phyloP scores from a whole-genome alignment of 2,797 vertebrate genomes.

The Coreius guichenoti region DNA sequence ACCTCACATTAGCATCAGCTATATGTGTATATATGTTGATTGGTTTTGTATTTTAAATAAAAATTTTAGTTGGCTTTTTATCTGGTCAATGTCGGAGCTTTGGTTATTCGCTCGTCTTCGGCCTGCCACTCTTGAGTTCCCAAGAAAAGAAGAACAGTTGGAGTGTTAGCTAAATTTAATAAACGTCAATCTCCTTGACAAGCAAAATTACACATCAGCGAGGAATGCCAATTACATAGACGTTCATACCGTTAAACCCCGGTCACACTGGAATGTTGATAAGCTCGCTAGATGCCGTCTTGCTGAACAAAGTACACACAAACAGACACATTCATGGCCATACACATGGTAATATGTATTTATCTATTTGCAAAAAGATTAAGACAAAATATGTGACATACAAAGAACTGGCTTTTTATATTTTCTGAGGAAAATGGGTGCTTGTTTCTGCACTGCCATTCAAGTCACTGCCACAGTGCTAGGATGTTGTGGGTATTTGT shows the following conservation, averaged over 20 bases:
- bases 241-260: conserved; percentile 58
- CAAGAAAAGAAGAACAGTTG: conserved; percentile 33
- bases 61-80: background rate
- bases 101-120: background rate
- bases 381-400: background rate
- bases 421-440: background rate
- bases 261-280: conserved; percentile 56
- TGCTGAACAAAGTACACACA: conserved; percentile 6
- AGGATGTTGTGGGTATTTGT: background rate
- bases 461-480: too few relatives aligned
- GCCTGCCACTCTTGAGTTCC: conserved; percentile 13
- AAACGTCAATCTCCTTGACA: conserved; percentile 60
- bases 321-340: background rate
- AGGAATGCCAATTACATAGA: conserved; percentile 56
- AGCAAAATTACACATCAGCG: conserved; percentile 47
- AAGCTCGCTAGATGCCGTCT: conserved; percentile 2
- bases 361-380: conserved; percentile 8
- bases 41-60: conserved; percentile 2
- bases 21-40: background rate
- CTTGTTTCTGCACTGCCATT: background rate
- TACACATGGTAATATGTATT: background rate
- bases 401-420: background rate
- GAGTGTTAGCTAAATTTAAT: conserved; percentile 55
- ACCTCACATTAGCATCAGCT: too few relatives aligned
- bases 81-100: background rate